A percentile compares a stretch with the other conserved stretches of the same genome.
These are phyloP conservation scores for Doris montereyensis DNA, from an alignment of 2,888 invertebrate genomes.

Conservation along the genomic window DNA sequence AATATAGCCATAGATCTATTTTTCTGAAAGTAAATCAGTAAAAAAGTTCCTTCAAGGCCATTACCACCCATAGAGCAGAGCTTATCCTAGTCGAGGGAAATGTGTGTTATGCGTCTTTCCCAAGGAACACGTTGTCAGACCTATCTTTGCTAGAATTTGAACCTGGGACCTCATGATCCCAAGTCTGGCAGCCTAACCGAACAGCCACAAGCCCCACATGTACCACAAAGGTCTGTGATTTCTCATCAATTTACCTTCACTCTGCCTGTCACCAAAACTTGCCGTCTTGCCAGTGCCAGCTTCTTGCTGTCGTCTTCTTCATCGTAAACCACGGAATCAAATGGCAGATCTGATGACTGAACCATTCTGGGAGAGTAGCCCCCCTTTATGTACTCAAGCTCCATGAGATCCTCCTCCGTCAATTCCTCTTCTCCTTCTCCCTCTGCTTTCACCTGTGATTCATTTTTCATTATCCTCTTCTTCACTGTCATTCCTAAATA, in stretches of 20 bases:
- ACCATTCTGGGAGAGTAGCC: slow-evolving; percentile 88
- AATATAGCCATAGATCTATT: too few relatives aligned
- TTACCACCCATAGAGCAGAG: too few relatives aligned
- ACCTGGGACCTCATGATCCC: too few relatives aligned
- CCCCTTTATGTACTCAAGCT: slow-evolving; percentile 83
- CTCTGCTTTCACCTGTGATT: slow-evolving; percentile 60
- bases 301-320: slow-evolving; percentile 84
- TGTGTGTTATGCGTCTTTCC: too few relatives aligned
- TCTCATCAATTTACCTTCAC: slow-evolving; percentile 74
- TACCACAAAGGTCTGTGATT: slow-evolving; percentile 11
- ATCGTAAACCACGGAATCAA: slow-evolving; percentile 83
- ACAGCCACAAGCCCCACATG: too few relatives aligned
- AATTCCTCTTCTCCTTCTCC: slow-evolving; percentile 63
- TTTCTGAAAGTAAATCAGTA: too few relatives aligned
- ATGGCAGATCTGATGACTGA: slow-evolving; percentile 79
- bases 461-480: slow-evolving; percentile 42
- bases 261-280: slow-evolving; percentile 75
- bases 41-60: too few relatives aligned
- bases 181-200: too few relatives aligned
- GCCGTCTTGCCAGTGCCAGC: slow-evolving; percentile 82
- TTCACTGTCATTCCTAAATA: slow-evolving; percentile 7
- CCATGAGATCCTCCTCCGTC: slow-evolving; percentile 76
- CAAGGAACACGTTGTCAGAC: too few relatives aligned
- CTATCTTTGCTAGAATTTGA: too few relatives aligned
- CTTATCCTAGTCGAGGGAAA: too few relatives aligned